Conservation (phyloP, 2,113 vertebrate species). For the Perccottus glenii region DNA sequence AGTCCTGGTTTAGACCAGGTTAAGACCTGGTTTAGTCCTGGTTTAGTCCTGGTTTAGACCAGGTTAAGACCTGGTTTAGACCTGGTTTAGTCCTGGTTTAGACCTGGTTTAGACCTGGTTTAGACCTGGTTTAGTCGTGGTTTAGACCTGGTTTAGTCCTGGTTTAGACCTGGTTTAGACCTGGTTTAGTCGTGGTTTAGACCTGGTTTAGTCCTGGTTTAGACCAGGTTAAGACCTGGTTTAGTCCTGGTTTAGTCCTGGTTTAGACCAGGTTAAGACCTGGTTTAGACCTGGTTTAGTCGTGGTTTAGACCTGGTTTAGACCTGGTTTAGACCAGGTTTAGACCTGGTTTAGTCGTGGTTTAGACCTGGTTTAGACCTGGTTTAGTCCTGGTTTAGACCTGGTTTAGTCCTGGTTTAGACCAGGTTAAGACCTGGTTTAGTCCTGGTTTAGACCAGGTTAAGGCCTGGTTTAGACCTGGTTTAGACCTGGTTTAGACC, state of each 20-base stretch:
- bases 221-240: no score
- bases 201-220: neutral
- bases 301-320: neutral
- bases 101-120: neutral
- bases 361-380: no score
- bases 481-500: neutral
- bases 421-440: no score
- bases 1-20: neutral
- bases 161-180: neutral
- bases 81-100: no score
- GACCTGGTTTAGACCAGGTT: neutral
- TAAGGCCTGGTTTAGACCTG: no score
- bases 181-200: no score
- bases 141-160: neutral
- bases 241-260: neutral
- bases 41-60: no score
- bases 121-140: no score
- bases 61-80: neutral
- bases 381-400: neutral
- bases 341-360: neutral
- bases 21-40: neutral
- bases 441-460: neutral
- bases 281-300: neutral
- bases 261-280: no score
- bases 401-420: neutral